phyloP scores from a whole-genome alignment of 2,797 vertebrate genomes.

The Cuniculus paca region DNA sequence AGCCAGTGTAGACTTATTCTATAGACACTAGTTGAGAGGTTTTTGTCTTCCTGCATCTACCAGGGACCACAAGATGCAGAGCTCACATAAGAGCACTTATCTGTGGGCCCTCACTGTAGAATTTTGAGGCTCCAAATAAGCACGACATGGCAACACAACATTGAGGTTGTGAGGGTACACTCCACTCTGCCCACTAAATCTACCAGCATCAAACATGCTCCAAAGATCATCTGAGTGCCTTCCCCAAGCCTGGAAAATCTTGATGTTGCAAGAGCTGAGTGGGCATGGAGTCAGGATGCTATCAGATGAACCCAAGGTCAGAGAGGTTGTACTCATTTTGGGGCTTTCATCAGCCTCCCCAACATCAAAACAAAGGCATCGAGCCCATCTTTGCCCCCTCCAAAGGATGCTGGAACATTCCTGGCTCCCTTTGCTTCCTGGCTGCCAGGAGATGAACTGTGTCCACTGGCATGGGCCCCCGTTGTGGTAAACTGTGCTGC shows the following conservation, averaged over 20 bases:
- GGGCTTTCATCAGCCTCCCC: neutral
- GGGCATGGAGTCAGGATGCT: neutral
- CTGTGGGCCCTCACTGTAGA: neutral
- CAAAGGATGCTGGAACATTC: neutral
- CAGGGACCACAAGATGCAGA: neutral
- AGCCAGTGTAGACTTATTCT: neutral
- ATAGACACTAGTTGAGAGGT: neutral
- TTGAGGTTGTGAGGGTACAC: too few relatives aligned
- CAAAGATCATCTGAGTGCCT: neutral
- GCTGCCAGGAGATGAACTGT: neutral
- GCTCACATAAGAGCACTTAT: rapidly evolving
- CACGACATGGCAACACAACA: neutral
- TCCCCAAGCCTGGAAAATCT: neutral
- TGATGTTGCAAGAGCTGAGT: neutral
- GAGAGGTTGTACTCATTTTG: neutral
- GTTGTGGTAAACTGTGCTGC: too few relatives aligned
- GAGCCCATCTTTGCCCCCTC: neutral
- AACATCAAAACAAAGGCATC: neutral
- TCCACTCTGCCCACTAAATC: too few relatives aligned
- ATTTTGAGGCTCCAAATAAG: neutral
- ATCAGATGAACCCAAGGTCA: neutral
- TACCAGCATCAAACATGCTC: too few relatives aligned
- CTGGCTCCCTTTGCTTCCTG: neutral
- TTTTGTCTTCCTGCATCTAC: neutral
- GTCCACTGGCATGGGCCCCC: neutral